A percentile compares a stretch with the other conserved stretches of the same genome.
Conservation (phyloP, 2,888 invertebrate genomes). For the Ypsolopha sequella region DNA sequence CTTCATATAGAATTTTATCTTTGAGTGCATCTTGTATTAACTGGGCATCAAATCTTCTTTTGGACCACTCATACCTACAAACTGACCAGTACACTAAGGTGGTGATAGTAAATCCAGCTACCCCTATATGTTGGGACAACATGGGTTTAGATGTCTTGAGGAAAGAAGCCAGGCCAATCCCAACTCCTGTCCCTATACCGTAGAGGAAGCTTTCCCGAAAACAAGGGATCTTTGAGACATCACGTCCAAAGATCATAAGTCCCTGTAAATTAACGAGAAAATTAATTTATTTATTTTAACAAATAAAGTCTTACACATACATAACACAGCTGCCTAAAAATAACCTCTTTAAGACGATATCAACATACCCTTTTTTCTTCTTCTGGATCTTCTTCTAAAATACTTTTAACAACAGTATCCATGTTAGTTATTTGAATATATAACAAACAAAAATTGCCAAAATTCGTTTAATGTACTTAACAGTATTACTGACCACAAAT, state of each 20-base stretch:
- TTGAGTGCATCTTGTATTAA: slow-evolving; percentile 73
- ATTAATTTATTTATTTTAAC: not conserved
- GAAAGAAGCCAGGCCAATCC: slow-evolving; percentile 76
- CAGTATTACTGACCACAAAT: too few relatives aligned
- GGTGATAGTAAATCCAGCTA: slow-evolving; percentile 74
- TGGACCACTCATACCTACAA: slow-evolving; percentile 79
- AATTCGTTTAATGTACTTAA: too few relatives aligned
- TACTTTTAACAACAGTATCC: slow-evolving; percentile 58
- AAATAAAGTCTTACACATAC: too few relatives aligned
- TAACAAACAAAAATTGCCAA: too few relatives aligned
- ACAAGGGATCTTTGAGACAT: slow-evolving; percentile 83
- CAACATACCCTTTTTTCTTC: slow-evolving; percentile 15
- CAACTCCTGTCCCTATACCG: slow-evolving; percentile 79
- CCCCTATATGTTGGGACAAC: slow-evolving; percentile 74
- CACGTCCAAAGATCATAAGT: slow-evolving; percentile 76
- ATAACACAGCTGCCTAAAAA: too few relatives aligned
- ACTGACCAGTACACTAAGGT: slow-evolving; percentile 78
- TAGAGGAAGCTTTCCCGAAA: slow-evolving; percentile 83
- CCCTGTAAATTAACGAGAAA: slow-evolving; percentile 45
- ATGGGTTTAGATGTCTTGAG: slow-evolving; percentile 78
- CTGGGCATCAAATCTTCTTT: slow-evolving; percentile 74
- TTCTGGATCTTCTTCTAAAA: slow-evolving; percentile 49
- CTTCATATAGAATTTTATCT: slow-evolving; percentile 73
- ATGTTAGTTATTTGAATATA: slow-evolving; percentile 20
- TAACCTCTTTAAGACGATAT: not conserved